A percentile compares a stretch with the other conserved stretches of the same genome.
These are phyloP conservation scores for Eristalinus aeneus DNA, from an alignment of 2,888 invertebrate genomes.

Conservation along the genomic window DNA sequence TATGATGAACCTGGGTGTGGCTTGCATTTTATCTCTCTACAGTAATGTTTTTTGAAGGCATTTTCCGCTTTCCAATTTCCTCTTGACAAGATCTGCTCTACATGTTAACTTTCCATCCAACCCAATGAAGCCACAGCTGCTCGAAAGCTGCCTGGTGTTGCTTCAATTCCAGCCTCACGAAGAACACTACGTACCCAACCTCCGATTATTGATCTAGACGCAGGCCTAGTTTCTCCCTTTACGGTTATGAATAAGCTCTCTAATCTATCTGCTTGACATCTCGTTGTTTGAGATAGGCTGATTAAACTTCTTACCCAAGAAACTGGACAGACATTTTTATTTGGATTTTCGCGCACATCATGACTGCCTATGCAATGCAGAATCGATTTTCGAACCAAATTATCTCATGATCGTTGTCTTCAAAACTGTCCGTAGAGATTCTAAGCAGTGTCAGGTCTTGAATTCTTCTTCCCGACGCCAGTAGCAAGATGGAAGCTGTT, in stretches of 20 bases:
- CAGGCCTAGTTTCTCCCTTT: neutral
- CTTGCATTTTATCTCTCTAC: neutral
- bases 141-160: conserved; percentile 9
- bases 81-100: conserved; percentile 11
- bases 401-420: neutral
- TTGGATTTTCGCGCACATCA: conserved; percentile 6
- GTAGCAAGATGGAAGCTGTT: conserved; percentile 9
- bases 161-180: conserved; percentile 2
- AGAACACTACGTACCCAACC: conserved; percentile 11
- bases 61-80: conserved; percentile 5
- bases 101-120: neutral
- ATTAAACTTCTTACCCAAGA: conserved; percentile 3
- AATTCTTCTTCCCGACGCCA: conserved; percentile 31
- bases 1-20: neutral
- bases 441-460: conserved; percentile 34
- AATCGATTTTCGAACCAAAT: conserved; percentile 30
- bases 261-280: neutral
- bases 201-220: conserved; percentile 10
- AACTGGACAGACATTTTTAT: conserved; percentile 24
- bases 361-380: conserved; percentile 7
- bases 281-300: conserved; percentile 1
- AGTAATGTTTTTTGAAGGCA: neutral
- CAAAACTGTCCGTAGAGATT: neutral
- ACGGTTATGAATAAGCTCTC: conserved; percentile 8
- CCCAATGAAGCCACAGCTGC: conserved; percentile 11